Evolutionary conservation across 2,888 invertebrate species (phyloP).

Genomic region (Platycnemis pennipes): DNA sequence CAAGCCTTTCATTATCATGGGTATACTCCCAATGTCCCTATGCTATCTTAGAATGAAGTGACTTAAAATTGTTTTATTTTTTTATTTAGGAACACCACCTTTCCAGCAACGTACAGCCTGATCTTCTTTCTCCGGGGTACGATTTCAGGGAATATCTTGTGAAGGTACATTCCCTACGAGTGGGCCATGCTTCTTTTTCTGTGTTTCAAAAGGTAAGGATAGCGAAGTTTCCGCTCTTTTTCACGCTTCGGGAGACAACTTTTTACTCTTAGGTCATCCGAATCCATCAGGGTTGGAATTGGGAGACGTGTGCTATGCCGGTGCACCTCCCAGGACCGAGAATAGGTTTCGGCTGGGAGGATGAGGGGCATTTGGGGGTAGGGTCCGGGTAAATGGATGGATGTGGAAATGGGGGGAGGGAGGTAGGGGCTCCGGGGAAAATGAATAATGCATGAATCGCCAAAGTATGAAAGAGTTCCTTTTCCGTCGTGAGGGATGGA

Average conservation of each 20-base stretch:
- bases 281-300: background rate
- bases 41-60: too few relatives aligned
- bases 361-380: background rate
- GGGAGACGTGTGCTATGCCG: background rate
- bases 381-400: background rate
- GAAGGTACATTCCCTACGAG: too few relatives aligned
- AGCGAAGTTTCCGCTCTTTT: background rate
- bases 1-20: too few relatives aligned
- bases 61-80: too few relatives aligned
- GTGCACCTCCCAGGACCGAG: background rate
- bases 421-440: background rate
- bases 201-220: background rate
- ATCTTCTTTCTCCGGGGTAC: too few relatives aligned
- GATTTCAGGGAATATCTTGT: too few relatives aligned
- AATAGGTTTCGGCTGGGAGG: background rate
- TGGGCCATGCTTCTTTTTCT: too few relatives aligned
- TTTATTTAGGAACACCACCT: too few relatives aligned
- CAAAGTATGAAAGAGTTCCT: slow-evolving; percentile 48
- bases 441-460: slow-evolving; percentile 52
- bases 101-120: too few relatives aligned
- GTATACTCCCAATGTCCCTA: too few relatives aligned
- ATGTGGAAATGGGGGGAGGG: background rate
- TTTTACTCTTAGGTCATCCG: background rate
- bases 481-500: slow-evolving; percentile 6
- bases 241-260: background rate